Evolutionary conservation across 2,797 vertebrate genomes (phyloP), one percentile per base, ranked within the genome.

Genomic region (Ctenopoma multispine): DNA sequence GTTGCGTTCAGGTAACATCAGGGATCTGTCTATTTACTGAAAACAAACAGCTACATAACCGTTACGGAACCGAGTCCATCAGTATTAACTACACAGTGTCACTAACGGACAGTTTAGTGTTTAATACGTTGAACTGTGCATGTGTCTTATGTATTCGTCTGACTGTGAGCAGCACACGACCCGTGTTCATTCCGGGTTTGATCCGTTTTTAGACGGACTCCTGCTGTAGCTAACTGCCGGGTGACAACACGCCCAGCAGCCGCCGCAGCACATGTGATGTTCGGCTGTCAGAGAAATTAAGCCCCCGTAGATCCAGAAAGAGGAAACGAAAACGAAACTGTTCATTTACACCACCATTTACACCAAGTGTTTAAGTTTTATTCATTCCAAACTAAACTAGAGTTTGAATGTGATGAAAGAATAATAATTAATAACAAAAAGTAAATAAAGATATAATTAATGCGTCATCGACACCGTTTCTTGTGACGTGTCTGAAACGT

Each of bases 21-120:
- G 1, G 69, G 54, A 0, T 17, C 1, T 0, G 66, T 15, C 79
- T 79, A 82, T 40, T 66, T 57, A 3, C 72, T 76, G 72, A 41
- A 18, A 15, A 1, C 1, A 2, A 23, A 5, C 1, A 24, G 18
- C 31, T 38, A 14, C 27, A 29, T 7, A 12, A 2, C 24, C 7
- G 14, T 1, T 14, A 17, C 24, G 5, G 3, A 4, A 10, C 18
- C 4, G 23, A 4, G 1, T 11, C 0, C n/a, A 15, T 1, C 5
- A 8, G 0, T 1, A 20, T 4, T 1, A 1, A 4, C 41, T 0
- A 0, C 4, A 1, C 1, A 1, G 6, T 2, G 54, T 49, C 20
- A n/a, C 10, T 0, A 2, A 11, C 0, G 5, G 10, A 5, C 4
- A 2, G 6, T 1, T 7, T 2, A 18, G 23, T 6, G 0, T 20